Evolutionary conservation across 2,113 vertebrate genomes (phyloP).

Genomic region (Leptodactylus fuscus): DNA sequence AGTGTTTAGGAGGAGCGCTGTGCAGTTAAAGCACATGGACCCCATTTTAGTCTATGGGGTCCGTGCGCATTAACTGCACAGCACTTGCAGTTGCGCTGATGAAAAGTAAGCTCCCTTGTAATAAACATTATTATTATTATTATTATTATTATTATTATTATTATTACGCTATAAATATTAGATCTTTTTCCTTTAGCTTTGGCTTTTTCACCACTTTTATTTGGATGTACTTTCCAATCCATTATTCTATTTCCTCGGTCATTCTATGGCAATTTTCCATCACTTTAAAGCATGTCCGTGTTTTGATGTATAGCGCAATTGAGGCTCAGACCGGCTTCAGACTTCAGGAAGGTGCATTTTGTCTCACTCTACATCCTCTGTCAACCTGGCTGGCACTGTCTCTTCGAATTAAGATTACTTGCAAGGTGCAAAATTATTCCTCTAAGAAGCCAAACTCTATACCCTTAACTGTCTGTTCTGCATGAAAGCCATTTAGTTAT

Average conservation of each 20-base stretch:
- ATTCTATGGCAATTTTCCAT: constrained; percentile 2
- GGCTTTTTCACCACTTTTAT: too few relatives aligned
- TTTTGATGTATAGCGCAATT: constrained; percentile 3
- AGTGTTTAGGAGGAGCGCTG: too few relatives aligned
- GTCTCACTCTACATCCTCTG: constrained; percentile 12
- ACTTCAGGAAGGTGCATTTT: constrained; percentile 24
- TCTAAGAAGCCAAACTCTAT: constrained; percentile 35
- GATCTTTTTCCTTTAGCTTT: not conserved
- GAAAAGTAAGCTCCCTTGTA: too few relatives aligned
- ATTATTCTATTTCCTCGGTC: constrained; percentile 12
- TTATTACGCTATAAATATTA: too few relatives aligned
- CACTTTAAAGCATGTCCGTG: constrained; percentile 8
- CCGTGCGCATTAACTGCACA: too few relatives aligned
- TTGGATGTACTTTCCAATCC: not conserved
- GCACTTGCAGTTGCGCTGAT: too few relatives aligned
- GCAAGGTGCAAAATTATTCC: constrained; percentile 34
- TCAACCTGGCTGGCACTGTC: constrained; percentile 37
- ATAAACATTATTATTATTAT: too few relatives aligned
- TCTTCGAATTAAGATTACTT: constrained; percentile 25
- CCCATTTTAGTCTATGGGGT: too few relatives aligned
- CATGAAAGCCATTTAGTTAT: constrained; percentile 24
- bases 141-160: too few relatives aligned
- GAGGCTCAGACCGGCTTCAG: not conserved
- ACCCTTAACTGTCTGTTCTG: constrained; percentile 37
- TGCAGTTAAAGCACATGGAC: too few relatives aligned